Evolutionary conservation across 2,113 vertebrate species (phyloP), one percentile per base, ranked within the genome.

Genomic region (Pterophyllum scalare): DNA sequence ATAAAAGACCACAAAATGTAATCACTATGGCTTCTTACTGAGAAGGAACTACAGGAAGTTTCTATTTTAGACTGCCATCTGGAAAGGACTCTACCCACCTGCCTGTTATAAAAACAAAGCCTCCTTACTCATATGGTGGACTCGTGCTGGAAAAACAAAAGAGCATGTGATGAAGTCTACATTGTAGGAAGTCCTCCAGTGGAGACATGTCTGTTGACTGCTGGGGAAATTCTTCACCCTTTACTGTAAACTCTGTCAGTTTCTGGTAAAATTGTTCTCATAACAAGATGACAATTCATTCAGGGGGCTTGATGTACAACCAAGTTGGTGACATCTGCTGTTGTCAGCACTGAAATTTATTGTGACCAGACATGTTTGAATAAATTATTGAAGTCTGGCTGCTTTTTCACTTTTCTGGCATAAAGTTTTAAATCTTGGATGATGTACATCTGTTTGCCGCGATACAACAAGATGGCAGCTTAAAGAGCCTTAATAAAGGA

Each of bases 381-480:
- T 95, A 61, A 94, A 94, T 95, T 82, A 94, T 93, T 94, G 81
- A 93, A 90, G 88, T 85, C 77, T 82, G 80, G 84, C 87, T 91
- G 86, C 87, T 61, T 19, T 59, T 91, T 85, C 59, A 84, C 88
- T 92, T 88, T 93, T 94, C 91, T 88, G 90, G 88, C 93, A 90
- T 90, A 93, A 93, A 82, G 89, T 88, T 93, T 94, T 95, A 92
- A 93, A 95, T 95, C 86, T 95, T 94, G 89, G 80, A 95, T 94
- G 94, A 94, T 93, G 94, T 95, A 90, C 93, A 96, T 94, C 90
- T 96, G 94, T 89, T 94, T 26, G 13, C 79, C 75, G 67, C 80
- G 72, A 79, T 84, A 77, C 85, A 90, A 92, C 92, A 93, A 87
- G 87, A 89, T 77, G 79, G 87, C 89, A 94, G 94, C 88, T 94